Evolutionary conservation across 2,888 invertebrate genomes (phyloP).

Genomic region (Anoncus sp.): DNA sequence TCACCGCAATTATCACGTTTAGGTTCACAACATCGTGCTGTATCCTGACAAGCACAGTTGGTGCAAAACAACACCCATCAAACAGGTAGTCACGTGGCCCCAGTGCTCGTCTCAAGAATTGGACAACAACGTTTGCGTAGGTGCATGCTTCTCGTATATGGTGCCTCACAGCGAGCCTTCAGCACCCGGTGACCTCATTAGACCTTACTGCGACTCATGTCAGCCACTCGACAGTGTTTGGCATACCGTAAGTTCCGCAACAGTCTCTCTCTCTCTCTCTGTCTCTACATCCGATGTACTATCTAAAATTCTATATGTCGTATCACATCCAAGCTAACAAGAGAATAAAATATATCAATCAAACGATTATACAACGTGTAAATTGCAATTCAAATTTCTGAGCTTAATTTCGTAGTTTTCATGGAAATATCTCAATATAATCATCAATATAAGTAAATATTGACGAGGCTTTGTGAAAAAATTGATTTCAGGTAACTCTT

Average conservation of each 20-base stretch:
- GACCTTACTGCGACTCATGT: constrained; percentile 89
- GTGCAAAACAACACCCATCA: constrained; percentile 88
- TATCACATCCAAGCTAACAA: too few species aligned
- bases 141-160: constrained; percentile 89
- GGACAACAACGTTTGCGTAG: constrained; percentile 89
- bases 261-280: too few species aligned
- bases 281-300: neutral
- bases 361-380: too few species aligned
- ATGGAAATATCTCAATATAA: too few species aligned
- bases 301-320: too few species aligned
- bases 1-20: constrained; percentile 37
- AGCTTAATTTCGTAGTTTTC: too few species aligned
- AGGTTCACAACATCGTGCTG: constrained; percentile 89
- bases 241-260: constrained; percentile 85
- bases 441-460: too few species aligned
- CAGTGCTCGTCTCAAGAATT: constrained; percentile 87
- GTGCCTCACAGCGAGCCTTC: constrained; percentile 88
- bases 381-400: too few species aligned
- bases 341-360: too few species aligned
- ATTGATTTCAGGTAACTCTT: constrained; percentile 85
- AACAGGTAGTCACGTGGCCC: constrained; percentile 88
- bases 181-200: constrained; percentile 87
- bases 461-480: too few species aligned
- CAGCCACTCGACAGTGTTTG: constrained; percentile 87
- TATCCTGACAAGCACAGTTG: constrained; percentile 89